Base-by-base conservation (phyloP, 2,888 invertebrate species). In the Bembecia ichneumoniformis region DNA sequence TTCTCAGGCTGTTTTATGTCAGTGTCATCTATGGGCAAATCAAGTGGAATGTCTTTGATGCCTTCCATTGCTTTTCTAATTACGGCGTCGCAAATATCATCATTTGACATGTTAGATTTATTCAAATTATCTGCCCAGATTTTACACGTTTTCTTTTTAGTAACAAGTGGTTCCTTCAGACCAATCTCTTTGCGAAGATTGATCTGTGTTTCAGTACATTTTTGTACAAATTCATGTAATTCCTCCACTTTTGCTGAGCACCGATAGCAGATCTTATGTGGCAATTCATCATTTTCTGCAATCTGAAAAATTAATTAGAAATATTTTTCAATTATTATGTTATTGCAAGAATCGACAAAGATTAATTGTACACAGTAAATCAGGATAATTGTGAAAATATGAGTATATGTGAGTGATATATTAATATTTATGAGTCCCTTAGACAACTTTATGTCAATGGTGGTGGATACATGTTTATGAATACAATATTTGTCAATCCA, bases 181-280 rank as follows among this genome's bases (percentile, higher is more conserved):
- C 82, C 83, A 34, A 81, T 47, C 4, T 64, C 63, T 36, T 62
- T 68, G 1, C 68, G 62, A 47, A 87, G 61, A 55, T 58, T 86
- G 43, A 78, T 68, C 63, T 88, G 88, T 1, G 84, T 80, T 58
- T 69, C 78, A 43, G 79, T 65, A 72, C 88, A 87, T 62, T 75
- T 87, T 45, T 86, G 75, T 46, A 83, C 70, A 63, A 88, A 88
- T 58, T 88, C 88, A 64, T 82, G 62, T 3, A 87, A 66, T 56
- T 88, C 88, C 58, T 87, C 83, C 20, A 88, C 70, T 58, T 88
- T 88, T 11, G 88, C 87, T 50, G 88, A 87, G 55, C 88, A 88
- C 13, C 88, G 70, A 55, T 84, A 88, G 59, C 88, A 88, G 51
- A 88, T 84, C 71, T 83, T 88, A 57, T 87, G 84, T n/a, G 88